phyloP scores from a whole-genome alignment of 2,113 vertebrate species.

The Amphiprion percula region DNA sequence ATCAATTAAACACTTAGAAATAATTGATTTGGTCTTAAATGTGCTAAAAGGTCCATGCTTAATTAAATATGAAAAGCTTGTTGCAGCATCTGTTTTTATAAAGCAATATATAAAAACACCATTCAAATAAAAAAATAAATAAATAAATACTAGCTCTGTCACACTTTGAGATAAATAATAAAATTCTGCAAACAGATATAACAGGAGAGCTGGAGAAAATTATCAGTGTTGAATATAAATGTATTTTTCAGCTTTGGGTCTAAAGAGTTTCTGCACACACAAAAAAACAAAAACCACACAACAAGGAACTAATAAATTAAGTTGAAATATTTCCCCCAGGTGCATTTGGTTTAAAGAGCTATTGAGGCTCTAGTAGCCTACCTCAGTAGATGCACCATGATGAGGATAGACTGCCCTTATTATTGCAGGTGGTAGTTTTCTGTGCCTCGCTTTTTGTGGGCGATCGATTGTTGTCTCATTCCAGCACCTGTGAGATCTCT shows the following conservation, averaged over 20 bases:
- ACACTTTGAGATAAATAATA: background rate
- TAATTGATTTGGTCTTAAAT: constrained; percentile 62
- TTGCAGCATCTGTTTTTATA: background rate
- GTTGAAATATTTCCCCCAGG: constrained; percentile 52
- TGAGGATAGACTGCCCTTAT: constrained; percentile 49
- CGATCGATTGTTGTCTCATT: constrained; percentile 57
- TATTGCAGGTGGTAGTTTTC: constrained; percentile 60
- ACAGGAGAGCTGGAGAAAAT: background rate
- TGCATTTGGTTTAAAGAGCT: constrained; percentile 49
- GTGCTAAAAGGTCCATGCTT: constrained; percentile 3
- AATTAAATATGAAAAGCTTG: constrained; percentile 21
- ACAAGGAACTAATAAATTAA: constrained; percentile 47
- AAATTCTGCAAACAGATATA: background rate
- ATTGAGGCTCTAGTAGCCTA: constrained; percentile 35
- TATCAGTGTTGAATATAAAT: background rate
- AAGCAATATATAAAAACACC: background rate
- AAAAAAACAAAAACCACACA: background rate
- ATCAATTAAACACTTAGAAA: constrained; percentile 65
- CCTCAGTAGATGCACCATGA: constrained; percentile 29
- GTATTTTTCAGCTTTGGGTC: background rate
- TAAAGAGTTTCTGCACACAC: background rate
- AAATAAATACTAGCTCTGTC: too few species aligned
- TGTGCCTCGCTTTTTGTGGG: constrained; percentile 51
- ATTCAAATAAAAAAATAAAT: background rate
- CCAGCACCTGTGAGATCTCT: constrained; percentile 46